Conservation (phyloP, 2,113 vertebrate species). For the Thermophis baileyi region DNA sequence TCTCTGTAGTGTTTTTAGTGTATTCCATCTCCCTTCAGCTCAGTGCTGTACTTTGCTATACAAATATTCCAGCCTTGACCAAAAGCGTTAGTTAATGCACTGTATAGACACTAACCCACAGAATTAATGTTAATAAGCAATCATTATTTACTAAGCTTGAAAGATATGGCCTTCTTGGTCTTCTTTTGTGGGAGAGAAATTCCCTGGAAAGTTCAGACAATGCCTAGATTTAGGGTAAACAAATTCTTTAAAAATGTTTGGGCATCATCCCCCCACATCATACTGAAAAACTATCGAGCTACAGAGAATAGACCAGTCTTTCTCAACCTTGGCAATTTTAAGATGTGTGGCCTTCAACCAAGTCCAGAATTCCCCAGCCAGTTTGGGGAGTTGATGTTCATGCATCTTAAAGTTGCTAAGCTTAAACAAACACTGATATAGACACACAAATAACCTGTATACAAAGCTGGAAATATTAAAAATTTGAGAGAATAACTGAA, state of each 20-base stretch:
- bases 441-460: background rate
- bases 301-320: background rate
- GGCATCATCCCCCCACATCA: background rate
- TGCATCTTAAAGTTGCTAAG: background rate
- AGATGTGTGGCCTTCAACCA: no score
- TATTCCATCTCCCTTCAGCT: background rate
- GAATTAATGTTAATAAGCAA: background rate
- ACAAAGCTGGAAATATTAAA: background rate
- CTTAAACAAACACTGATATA: background rate
- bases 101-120: background rate
- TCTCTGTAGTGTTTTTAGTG: background rate
- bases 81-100: background rate
- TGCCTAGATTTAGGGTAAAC: background rate
- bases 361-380: background rate
- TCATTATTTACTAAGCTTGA: background rate
- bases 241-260: background rate
- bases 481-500: background rate
- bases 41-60: background rate
- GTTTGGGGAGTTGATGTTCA: background rate
- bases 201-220: background rate
- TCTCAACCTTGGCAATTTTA: no score
- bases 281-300: background rate
- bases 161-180: background rate
- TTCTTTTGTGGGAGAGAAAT: background rate
- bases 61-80: background rate